Conservation (phyloP, 2,797 vertebrate species). For the Masticophis lateralis region DNA sequence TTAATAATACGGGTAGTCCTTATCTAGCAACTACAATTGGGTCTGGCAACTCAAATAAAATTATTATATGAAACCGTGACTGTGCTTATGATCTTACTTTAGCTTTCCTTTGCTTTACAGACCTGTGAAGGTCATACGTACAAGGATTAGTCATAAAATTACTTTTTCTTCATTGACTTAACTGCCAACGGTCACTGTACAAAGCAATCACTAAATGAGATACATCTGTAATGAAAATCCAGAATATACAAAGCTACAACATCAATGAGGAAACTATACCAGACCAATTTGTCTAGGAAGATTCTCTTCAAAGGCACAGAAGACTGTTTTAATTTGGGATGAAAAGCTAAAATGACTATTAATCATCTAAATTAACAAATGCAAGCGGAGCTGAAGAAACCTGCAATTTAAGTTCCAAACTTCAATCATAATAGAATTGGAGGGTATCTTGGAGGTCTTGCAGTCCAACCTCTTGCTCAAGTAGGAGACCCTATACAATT, state of each 20-base stretch:
- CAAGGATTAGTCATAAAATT: neutral
- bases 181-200: neutral
- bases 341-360: neutral
- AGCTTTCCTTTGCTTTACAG: neutral
- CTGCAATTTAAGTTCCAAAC: neutral
- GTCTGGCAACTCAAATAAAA: neutral
- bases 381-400: neutral
- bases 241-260: neutral
- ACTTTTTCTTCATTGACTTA: neutral
- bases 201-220: neutral
- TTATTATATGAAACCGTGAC: neutral
- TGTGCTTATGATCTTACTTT: neutral
- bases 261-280: neutral
- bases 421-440: neutral
- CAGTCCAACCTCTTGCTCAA: neutral
- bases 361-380: neutral
- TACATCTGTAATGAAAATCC: neutral
- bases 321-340: neutral
- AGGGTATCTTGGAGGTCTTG: neutral
- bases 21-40: neutral
- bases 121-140: neutral
- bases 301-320: neutral
- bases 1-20: neutral
- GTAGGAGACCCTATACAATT: neutral
- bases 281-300: neutral